Conservation (phyloP, 2,888 invertebrate species). For the Parnassius orleans region DNA sequence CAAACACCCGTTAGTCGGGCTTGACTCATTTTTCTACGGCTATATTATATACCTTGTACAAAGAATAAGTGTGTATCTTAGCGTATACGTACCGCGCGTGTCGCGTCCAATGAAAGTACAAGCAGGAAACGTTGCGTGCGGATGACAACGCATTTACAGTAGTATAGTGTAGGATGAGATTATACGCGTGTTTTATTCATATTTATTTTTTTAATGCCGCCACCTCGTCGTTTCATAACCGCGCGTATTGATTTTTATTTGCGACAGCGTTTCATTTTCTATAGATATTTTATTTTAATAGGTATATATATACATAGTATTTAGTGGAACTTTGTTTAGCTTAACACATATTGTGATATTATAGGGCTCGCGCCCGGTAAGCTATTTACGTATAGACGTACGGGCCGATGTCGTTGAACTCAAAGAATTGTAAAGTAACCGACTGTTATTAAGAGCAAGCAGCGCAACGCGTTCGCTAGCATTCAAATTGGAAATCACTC, state of each 20-base stretch:
- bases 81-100: constrained; percentile 3
- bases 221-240: neutral
- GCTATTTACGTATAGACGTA: constrained; percentile 51
- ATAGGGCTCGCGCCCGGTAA: constrained; percentile 70
- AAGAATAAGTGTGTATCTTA: constrained; percentile 29
- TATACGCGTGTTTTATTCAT: constrained; percentile 25
- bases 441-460: neutral
- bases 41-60: constrained; percentile 30
- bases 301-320: constrained; percentile 58
- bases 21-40: constrained; percentile 5
- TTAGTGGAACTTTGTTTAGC: constrained; percentile 67
- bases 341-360: constrained; percentile 75
- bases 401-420: constrained; percentile 33
- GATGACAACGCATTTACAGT: constrained; percentile 35
- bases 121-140: constrained; percentile 29
- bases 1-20: neutral
- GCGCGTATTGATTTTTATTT: constrained; percentile 43
- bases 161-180: constrained; percentile 27
- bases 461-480: neutral
- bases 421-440: constrained; percentile 10
- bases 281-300: constrained; percentile 49
- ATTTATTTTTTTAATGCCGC: constrained; percentile 36
- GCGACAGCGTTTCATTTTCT: constrained; percentile 57
- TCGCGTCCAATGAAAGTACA: constrained; percentile 38
- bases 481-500: neutral